Evolutionary conservation across 2,888 invertebrate genomes (phyloP), one percentile per base, ranked within the genome.

Genomic region (Lomographa bimaculata): DNA sequence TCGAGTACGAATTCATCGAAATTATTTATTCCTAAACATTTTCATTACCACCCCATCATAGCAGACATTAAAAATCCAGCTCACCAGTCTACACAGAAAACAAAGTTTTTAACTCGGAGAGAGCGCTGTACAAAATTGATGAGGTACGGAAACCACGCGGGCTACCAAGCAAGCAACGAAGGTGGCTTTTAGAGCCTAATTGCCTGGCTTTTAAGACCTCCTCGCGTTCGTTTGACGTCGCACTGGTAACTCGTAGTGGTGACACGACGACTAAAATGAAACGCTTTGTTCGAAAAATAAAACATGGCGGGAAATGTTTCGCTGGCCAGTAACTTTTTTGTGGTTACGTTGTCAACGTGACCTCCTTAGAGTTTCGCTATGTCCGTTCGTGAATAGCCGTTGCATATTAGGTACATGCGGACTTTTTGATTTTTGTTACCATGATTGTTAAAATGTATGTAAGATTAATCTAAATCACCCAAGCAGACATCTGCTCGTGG

Each of bases 181-280:
- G 89, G 87, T 89, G 89, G 42, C 90, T 90, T 90, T 90, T 90
- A 90, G 86, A 70, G 77, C 80, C 74, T 90, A 90, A 90, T 90
- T 90, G 90, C 83, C 75, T 68, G 79, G 90, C 90, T 90, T 90
- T 90, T 89, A 90, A 89, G 89, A 89, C 83, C 81, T 64, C 81
- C 83, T 78, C 75, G 72, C 72, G 71, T 82, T 83, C 81, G 79
- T 84, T 83, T 82, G 78, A 80, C 81, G 67, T 79, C 76, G 70
- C 65, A 54, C 63, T 50, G 42, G 36, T 21, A 42, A 26, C 36
- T 27, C 28, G 8, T 25, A 52, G 68, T 71, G 76, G 70, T 54
- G 57, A 48, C n/a, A n/a, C 64, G 54, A 58, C 54, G 63, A 60
- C 54, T 61, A 70, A 75, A 75, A 67, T 55, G 63, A 60, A 64